Conservation (phyloP, 2,888 invertebrate genomes). For the Agrochola circellaris region DNA sequence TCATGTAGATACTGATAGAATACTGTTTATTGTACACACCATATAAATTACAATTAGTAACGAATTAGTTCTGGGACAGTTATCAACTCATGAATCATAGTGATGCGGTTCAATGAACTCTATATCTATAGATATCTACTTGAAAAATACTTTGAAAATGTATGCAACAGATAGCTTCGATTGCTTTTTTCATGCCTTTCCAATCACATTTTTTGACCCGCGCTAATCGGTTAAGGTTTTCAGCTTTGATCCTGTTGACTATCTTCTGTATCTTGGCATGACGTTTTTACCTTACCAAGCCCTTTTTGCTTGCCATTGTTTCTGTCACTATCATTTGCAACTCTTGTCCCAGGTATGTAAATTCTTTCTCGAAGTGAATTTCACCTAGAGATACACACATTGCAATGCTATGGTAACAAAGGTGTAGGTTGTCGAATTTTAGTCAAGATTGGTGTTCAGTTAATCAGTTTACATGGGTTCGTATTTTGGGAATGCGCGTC, state of each 20-base stretch:
- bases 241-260: conserved; percentile 1
- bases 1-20: conserved; percentile 13
- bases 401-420: conserved; percentile 21
- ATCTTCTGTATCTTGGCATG: conserved; percentile 12
- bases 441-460: conserved; percentile 39
- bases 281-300: background rate
- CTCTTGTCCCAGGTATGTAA: conserved; percentile 37
- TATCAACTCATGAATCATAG: conserved; percentile 44
- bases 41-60: conserved; percentile 43
- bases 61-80: conserved; percentile 33
- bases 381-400: conserved; percentile 15
- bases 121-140: conserved; percentile 25
- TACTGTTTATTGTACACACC: conserved; percentile 31
- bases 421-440: conserved; percentile 18
- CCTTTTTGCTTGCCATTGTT: conserved; percentile 13
- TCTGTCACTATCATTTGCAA: background rate
- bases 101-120: conserved; percentile 39
- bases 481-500: conserved; percentile 18
- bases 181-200: conserved; percentile 23
- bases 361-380: conserved; percentile 2
- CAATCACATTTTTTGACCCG: conserved; percentile 1
- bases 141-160: conserved; percentile 47
- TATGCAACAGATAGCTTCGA: conserved; percentile 21
- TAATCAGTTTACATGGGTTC: conserved; percentile 10
- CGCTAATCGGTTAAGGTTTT: conserved; percentile 30